Conservation (phyloP, 2,888 invertebrate genomes). For the Helleia helle region DNA sequence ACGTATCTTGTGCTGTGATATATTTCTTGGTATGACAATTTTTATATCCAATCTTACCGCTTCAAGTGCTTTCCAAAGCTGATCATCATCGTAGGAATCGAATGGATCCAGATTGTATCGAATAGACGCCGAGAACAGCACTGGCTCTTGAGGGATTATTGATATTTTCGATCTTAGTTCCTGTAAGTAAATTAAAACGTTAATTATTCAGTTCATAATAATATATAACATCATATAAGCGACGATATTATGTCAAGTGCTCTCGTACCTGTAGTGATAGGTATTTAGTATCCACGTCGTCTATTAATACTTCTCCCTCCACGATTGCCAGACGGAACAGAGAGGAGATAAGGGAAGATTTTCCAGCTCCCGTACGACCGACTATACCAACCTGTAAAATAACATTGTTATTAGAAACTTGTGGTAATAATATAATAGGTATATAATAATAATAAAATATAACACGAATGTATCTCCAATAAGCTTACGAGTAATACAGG, state of each 20-base stretch:
- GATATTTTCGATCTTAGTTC: slow-evolving; percentile 78
- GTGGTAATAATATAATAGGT: too few species aligned
- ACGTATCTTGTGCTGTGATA: too few species aligned
- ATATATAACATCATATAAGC: neutral
- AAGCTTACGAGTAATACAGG: too few species aligned
- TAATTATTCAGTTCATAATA: neutral
- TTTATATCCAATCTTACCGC: too few species aligned
- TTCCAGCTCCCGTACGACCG: slow-evolving; percentile 89
- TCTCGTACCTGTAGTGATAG: slow-evolving; percentile 43
- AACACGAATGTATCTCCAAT: too few species aligned
- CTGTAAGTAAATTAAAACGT: slow-evolving; percentile 36
- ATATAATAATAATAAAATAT: too few species aligned
- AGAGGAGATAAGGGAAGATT: slow-evolving; percentile 84
- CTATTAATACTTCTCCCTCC: slow-evolving; percentile 81
- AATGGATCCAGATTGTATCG: slow-evolving; percentile 85
- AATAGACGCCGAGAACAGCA: slow-evolving; percentile 81
- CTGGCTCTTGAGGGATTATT: slow-evolving; percentile 86
- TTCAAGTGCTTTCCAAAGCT: slow-evolving; percentile 81
- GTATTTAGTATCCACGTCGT: slow-evolving; percentile 71
- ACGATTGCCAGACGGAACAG: slow-evolving; percentile 84
- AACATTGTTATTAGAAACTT: too few species aligned
- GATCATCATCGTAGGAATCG: slow-evolving; percentile 78
- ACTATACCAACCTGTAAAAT: slow-evolving; percentile 85
- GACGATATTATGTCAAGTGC: neutral
- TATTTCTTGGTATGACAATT: too few species aligned